phyloP scores from a whole-genome alignment of 1,140 invertebrate genomes.

The Pachypsylla venusta region DNA sequence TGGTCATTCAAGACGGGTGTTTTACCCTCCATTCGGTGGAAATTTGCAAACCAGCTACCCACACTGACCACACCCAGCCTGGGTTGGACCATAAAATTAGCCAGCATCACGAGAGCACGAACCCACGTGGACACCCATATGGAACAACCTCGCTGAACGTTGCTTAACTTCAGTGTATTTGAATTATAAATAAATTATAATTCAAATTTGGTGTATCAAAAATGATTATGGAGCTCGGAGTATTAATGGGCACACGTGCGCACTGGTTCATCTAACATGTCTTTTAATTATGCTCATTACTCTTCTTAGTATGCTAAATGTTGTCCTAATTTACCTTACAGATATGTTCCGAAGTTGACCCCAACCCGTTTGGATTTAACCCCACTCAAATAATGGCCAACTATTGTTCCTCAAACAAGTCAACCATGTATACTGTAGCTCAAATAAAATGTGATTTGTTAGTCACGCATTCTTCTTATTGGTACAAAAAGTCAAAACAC shows the following conservation, averaged over 20 bases:
- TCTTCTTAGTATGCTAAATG: not conserved
- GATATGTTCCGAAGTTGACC: conserved; percentile 50
- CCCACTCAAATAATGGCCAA: conserved; percentile 45
- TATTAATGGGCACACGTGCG: not conserved
- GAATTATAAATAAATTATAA: too few relatives aligned
- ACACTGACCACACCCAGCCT: too few relatives aligned
- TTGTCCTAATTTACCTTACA: conserved; percentile 28
- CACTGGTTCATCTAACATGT: not conserved
- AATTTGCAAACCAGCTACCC: too few relatives aligned
- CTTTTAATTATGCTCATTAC: not conserved
- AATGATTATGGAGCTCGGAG: too few relatives aligned
- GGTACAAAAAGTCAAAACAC: conserved; percentile 21
- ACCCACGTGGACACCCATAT: too few relatives aligned
- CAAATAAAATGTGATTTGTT: conserved; percentile 42
- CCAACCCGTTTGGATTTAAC: conserved; percentile 52
- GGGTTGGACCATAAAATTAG: too few relatives aligned
- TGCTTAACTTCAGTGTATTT: too few relatives aligned
- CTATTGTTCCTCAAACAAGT: conserved; percentile 60
- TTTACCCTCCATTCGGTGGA: too few relatives aligned
- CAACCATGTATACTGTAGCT: conserved; percentile 40
- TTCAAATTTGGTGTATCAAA: too few relatives aligned
- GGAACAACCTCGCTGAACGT: too few relatives aligned
- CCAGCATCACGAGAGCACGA: too few relatives aligned
- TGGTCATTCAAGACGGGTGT: too few relatives aligned
- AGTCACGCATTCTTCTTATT: conserved; percentile 53